Base-by-base conservation (phyloP, 2,888 invertebrate genomes). In the Pachliopta kotzebuea region DNA sequence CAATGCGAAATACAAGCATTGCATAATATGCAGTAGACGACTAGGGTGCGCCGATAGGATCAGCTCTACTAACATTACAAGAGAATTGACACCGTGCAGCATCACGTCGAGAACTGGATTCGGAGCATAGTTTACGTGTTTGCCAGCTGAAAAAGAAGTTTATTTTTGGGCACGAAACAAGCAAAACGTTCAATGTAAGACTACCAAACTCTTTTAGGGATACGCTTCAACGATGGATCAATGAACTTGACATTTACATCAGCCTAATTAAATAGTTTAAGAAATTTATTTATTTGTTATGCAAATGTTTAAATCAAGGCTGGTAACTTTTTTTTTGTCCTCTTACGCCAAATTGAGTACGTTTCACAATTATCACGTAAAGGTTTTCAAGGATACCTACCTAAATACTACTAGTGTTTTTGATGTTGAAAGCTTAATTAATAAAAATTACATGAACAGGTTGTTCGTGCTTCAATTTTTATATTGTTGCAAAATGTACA, bases 21-120 rank as follows among this genome's bases (percentile, higher is more conserved):
- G 96, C 92, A 94, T 93, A 74, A 93, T 88, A 72, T 93, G 91
- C 54, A 88, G 73, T 54, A 90, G 77, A 0, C 95, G 93, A 68
- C 96, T 93, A 45, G 97, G 96, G 77, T 96, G 95, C 26, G 94
- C 93, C 2, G 95, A 95, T 68, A 95, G 86, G 64, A 93, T 91
- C 74, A 96, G 86, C 87, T 97, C 97, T 56, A 95, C 79, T 56
- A 96, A 78, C 94, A 96, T 95, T 76, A 96, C 92, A 49, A 94
- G 76, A 17, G 96, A 95, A 87, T 97, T 97, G 72, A 94, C 92
- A n/a, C 93, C 94, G 80, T 91, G 90, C 70, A 91, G 74, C 88
- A 90, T 87, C 50, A 90, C 71, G 73, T 92, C 91, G 55, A 90
- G 72, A 9, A 87, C 78, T 0, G 89, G 88, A 71, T 89, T 81